Conservation (phyloP, 2,113 vertebrate genomes). For the Amia ocellicauda region DNA sequence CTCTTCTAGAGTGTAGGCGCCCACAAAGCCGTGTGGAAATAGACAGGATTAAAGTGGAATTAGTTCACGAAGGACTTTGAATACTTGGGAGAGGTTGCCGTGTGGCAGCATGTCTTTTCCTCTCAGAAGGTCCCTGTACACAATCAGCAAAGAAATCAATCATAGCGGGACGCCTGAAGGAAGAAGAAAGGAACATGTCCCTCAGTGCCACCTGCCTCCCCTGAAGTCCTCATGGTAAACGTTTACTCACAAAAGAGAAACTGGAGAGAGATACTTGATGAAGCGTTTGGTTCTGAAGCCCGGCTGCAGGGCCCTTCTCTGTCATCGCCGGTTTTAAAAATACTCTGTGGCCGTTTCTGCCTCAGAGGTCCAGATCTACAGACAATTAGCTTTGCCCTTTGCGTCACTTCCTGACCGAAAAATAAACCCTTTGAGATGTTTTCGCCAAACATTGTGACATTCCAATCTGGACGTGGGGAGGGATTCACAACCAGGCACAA, state of each 20-base stretch:
- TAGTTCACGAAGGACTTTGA: not conserved
- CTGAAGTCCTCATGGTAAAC: slow-evolving; percentile 26
- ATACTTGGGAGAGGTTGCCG: not conserved
- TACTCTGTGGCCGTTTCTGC: slow-evolving; percentile 15
- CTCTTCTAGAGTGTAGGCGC: not conserved
- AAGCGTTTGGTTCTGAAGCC: slow-evolving; percentile 37
- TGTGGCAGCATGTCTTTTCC: not conserved
- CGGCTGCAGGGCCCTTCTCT: slow-evolving; percentile 42
- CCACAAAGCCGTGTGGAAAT: slow-evolving; percentile 8
- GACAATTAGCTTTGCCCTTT: slow-evolving; percentile 47
- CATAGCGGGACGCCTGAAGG: slow-evolving; percentile 7
- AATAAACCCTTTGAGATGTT: not conserved
- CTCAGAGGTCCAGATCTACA: slow-evolving; percentile 35
- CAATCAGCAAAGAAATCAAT: slow-evolving; percentile 12
- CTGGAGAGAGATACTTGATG: slow-evolving; percentile 48
- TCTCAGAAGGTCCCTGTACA: not conserved
- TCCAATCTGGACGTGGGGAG: not conserved
- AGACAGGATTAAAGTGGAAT: not conserved
- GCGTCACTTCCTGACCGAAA: slow-evolving; percentile 9
- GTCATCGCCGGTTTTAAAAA: slow-evolving; percentile 37
- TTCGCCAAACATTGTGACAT: not conserved
- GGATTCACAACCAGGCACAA: not conserved
- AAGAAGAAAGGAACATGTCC: slow-evolving; percentile 1
- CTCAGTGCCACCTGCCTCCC: slow-evolving; percentile 5
- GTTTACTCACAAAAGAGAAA: slow-evolving; percentile 33